These are phyloP conservation scores for Paramormyrops kingsleyae DNA, from an alignment of 2,113 vertebrate genomes.

Conservation along the genomic window DNA sequence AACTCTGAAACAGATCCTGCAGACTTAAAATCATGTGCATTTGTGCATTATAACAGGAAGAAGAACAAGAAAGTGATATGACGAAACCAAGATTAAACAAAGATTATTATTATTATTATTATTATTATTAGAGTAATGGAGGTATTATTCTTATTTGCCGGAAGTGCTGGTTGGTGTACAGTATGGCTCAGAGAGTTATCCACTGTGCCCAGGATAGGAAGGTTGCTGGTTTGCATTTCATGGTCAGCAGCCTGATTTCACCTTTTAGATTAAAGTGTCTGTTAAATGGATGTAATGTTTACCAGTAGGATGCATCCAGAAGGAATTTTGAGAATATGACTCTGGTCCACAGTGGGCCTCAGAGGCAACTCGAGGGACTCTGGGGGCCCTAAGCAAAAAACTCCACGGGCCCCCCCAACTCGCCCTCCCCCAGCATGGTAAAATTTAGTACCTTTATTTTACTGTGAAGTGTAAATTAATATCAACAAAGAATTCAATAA, in stretches of 20 bases:
- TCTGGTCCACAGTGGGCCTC: background rate
- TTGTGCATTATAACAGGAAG: background rate
- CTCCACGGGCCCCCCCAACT: too few relatives aligned
- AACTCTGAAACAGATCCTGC: background rate
- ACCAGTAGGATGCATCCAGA: background rate
- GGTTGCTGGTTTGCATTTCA: background rate
- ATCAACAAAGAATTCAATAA: too few relatives aligned
- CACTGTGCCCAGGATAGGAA: background rate
- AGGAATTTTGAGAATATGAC: background rate
- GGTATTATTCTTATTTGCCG: background rate
- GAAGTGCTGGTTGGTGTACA: background rate
- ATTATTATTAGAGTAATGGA: background rate
- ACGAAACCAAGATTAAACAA: background rate
- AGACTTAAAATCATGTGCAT: background rate
- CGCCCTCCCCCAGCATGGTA: too few relatives aligned
- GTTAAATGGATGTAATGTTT: background rate
- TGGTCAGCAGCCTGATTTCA: background rate
- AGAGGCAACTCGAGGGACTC: too few relatives aligned
- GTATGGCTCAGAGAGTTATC: background rate
- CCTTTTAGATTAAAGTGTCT: background rate
- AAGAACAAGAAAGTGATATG: background rate
- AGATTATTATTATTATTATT: background rate
- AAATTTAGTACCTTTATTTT: too few relatives aligned
- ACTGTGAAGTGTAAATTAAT: too few relatives aligned
- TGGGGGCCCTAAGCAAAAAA: too few relatives aligned